Base-by-base conservation (phyloP, 2,113 vertebrate genomes). In the Maccullochella peelii region DNA sequence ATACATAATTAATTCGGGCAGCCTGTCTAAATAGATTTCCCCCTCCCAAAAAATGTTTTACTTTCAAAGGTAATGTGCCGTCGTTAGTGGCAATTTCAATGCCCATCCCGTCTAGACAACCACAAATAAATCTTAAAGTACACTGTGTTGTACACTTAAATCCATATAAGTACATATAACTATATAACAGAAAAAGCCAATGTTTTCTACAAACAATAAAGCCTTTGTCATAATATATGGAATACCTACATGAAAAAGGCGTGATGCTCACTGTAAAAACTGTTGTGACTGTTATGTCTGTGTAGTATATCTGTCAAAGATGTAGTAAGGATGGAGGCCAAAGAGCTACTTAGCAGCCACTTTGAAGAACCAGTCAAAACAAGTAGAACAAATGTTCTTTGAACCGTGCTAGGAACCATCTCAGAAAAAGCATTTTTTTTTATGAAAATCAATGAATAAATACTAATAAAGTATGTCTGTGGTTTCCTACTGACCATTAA, bases 1-100 rank as follows among this genome's bases (percentile, higher is more conserved):
- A 50, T 50, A 18, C 20, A 33, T 6, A 38, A 61, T 44, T 55
- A 40, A 50, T 61, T 47, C 33, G 10, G 25, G 66, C 73, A 63
- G 55, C 27, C 21, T 67, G 69, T 67, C 50, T 33, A 68, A 73
- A 73, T 25, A 66, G 44, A 78, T 72, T 72, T 71, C 15, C 27
- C 21, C 36, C 16, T 40, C 16, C 47, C 6, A 38, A 36, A 36
- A 21, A 36, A 6, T 40, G 7, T 59, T 30, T 54, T 6, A 25
- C n/a, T 42, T 23, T 72, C n/a, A 21, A 44, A 62, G 4, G 44
- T 27, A 59, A 30, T 18, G 16, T 18, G 25, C 15, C 7, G 47
- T 21, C 11, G 5, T 8, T 42, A 23, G 49, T 6, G 2, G 49
- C 6, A 18, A 50, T 59, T 67, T 66, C 27, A 27, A 21, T 30